Evolutionary conservation across 2,888 invertebrate species (phyloP).

Genomic region (Trachelus tabidus): DNA sequence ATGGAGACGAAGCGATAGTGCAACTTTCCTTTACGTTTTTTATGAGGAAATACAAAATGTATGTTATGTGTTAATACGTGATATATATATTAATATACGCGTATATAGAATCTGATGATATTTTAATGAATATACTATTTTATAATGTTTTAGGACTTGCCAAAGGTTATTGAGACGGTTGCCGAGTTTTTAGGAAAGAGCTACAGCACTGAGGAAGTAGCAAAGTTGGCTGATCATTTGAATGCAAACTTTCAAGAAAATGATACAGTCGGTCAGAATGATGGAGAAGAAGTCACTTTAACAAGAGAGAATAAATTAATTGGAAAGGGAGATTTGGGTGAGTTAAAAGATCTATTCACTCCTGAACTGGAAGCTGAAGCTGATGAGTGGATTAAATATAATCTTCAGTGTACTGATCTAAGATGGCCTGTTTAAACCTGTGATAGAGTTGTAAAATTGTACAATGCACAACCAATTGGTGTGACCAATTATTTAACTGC

Average conservation of each 20-base stretch:
- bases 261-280: conserved; percentile 77
- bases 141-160: conserved; percentile 68
- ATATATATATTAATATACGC: too few relatives aligned
- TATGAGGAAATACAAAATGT: conserved; percentile 82
- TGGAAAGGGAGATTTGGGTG: conserved; percentile 67
- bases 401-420: conserved; percentile 72
- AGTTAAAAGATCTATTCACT: conserved; percentile 79
- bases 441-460: too few relatives aligned
- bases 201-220: conserved; percentile 70
- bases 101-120: too few relatives aligned
- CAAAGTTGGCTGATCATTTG: conserved; percentile 76
- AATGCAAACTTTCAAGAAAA: conserved; percentile 86
- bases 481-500: too few relatives aligned
- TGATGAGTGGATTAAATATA: conserved; percentile 75
- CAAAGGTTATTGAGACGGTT: conserved; percentile 69
- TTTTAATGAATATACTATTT: conserved; percentile 6
- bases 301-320: conserved; percentile 63
- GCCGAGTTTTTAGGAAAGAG: conserved; percentile 72
- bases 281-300: conserved; percentile 74
- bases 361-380: conserved; percentile 74
- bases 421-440: conserved; percentile 66
- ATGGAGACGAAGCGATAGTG: conserved; percentile 73
- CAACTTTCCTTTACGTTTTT: conserved; percentile 78
- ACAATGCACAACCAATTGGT: too few relatives aligned
- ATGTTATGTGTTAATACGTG: conserved; percentile 21